Base-by-base conservation (phyloP, 2,797 vertebrate species). In the Diceros bicornis region DNA sequence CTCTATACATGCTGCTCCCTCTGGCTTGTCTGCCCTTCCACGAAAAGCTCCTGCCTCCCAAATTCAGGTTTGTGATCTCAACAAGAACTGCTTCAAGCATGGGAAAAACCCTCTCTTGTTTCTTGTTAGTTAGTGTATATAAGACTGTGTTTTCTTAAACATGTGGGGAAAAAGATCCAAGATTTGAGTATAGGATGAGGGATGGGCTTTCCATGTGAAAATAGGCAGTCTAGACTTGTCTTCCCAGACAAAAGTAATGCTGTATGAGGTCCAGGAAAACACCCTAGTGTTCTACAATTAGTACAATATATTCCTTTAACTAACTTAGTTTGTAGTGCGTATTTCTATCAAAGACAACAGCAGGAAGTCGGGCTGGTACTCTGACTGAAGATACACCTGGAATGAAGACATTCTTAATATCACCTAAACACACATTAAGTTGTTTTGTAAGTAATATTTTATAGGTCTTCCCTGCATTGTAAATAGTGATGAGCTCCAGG, bases 1-100 rank as follows among this genome's bases (percentile, higher is more conserved):
- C n/a, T 44, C 27, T 85, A 1, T 52, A 34, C 3, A 14, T 27
- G 32, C 0, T 0, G 47, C 44, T 50, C 12, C 4, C 13, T 27
- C 77, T 6, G 7, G 9, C n/a, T 41, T 61, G 14, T 32, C 57
- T 21, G 25, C 9, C 12, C 21, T 81, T 92, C 20, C 34, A n/a
- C 6, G 32, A 11, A 13, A 84, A 66, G 20, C 16, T 52, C 57
- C 29, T 66, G 3, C 25, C 29, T 41, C 13, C 29, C 41, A 47
- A 29, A 9, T 88, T 94, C 62, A 34, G 64, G 14, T 41, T 66
- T 68, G 6, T 34, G 34, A 71, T 68, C 32, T 84, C 77, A 79
- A 20, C 18, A 13, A 91, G 57, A 79, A 55, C 29, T 69, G 23
- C 7, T 71, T 90, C 20, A 37, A 57, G 21, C 14, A 77, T 23